These are phyloP conservation scores for Toxotes chatareus DNA, from an alignment of 2,113 vertebrate genomes.

Conservation along the genomic window DNA sequence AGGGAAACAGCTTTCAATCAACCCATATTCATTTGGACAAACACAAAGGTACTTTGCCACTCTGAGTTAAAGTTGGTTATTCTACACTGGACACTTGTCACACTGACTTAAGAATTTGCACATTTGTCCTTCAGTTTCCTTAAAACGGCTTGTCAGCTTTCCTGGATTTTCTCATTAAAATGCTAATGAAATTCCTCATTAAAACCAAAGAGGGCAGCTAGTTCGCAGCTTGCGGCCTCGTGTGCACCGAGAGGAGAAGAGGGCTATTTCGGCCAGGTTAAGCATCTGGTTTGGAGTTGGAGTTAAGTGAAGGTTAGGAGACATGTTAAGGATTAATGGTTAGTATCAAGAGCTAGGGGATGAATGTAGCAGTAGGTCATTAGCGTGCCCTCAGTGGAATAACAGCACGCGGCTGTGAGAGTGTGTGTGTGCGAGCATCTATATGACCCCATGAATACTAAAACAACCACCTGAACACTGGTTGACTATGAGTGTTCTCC, in stretches of 20 bases:
- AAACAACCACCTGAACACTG: constrained; percentile 37
- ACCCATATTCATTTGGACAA: background rate
- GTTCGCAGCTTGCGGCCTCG: constrained; percentile 38
- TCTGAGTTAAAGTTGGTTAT: constrained; percentile 17
- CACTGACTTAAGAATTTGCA: constrained; percentile 27
- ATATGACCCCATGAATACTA: constrained; percentile 68
- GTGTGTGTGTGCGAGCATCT: constrained; percentile 36
- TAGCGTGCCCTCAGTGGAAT: constrained; percentile 21
- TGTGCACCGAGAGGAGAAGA: constrained; percentile 20
- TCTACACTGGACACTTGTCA: constrained; percentile 40
- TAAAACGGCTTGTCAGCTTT: constrained; percentile 61
- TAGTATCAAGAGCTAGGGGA: constrained; percentile 38
- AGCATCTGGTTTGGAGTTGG: constrained; percentile 46
- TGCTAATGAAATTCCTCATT: constrained; percentile 76
- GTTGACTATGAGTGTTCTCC: constrained; percentile 43
- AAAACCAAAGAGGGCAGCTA: constrained; percentile 45
- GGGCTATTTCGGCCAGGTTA: constrained; percentile 51
- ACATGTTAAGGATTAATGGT: constrained; percentile 57
- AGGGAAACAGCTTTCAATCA: background rate
- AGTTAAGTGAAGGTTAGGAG: constrained; percentile 62
- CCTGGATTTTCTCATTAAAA: constrained; percentile 64
- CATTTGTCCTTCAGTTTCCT: constrained; percentile 55
- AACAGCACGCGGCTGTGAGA: constrained; percentile 37
- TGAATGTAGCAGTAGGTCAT: constrained; percentile 39
- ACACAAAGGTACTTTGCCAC: constrained; percentile 5